These are phyloP conservation scores for Chrysochloris asiatica DNA, from an alignment of 2,113 vertebrate genomes.

Conservation along the genomic window DNA sequence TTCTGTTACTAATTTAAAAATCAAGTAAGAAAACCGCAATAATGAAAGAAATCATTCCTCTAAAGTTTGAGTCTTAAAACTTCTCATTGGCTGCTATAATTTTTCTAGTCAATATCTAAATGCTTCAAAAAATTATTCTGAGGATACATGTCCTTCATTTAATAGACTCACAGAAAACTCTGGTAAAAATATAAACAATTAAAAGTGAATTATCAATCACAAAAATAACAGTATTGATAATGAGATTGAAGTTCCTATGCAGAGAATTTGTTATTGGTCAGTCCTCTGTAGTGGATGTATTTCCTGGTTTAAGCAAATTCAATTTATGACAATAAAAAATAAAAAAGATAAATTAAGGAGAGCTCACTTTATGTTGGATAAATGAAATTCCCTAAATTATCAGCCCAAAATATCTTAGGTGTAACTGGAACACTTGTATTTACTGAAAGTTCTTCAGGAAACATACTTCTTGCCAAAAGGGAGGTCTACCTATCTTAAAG, in stretches of 20 bases:
- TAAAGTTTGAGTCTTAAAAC: slow-evolving; percentile 16
- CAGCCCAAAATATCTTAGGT: not conserved
- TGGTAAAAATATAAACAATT: slow-evolving; percentile 21
- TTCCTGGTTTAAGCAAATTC: slow-evolving; percentile 4
- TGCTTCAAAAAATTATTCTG: not conserved
- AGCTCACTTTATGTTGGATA: slow-evolving; percentile 6
- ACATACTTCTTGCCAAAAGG: not conserved
- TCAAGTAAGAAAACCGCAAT: slow-evolving; percentile 33
- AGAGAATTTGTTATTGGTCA: not conserved
- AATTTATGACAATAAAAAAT: slow-evolving; percentile 9
- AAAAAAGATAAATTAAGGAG: slow-evolving; percentile 19
- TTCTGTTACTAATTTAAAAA: slow-evolving; percentile 29
- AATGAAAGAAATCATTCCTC: not conserved
- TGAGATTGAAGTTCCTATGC: not conserved
- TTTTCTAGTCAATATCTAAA: slow-evolving; percentile 30
- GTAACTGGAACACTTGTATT: not conserved
- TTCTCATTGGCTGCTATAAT: not conserved
- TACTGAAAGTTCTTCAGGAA: slow-evolving; percentile 24
- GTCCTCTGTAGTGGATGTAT: not conserved
- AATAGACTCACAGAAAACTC: slow-evolving; percentile 30
- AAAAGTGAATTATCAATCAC: slow-evolving; percentile 28
- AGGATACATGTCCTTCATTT: not conserved
- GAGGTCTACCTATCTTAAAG: not conserved
- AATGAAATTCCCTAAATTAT: slow-evolving; percentile 14
- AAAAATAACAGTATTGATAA: slow-evolving; percentile 29